Evolutionary conservation across 2,797 vertebrate species (phyloP), one percentile per base, ranked within the genome.

Genomic region (Acrocephalus scirpaceus): DNA sequence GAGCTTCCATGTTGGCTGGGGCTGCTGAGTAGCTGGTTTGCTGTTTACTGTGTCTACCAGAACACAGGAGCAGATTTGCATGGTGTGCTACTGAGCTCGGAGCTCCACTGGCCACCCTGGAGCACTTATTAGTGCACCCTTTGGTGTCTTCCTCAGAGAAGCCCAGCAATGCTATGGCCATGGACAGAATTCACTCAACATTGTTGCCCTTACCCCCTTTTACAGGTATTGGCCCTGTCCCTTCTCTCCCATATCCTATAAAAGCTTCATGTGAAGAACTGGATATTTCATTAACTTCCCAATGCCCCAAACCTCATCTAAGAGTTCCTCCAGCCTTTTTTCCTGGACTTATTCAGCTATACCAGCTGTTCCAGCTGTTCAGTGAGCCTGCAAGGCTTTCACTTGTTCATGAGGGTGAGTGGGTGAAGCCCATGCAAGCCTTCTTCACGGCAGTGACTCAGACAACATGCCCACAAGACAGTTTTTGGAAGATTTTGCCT

Each of bases 1-100:
- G 36, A 58, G 17, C 32, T 34, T 34, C n/a, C 0, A 0, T 64
- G 18, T 27, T 7, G 4, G 26, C 10, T n/a, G 50, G 21, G 5
- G 9, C 5, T 80, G 27, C 7, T 3, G 8, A 51, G 17, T 13
- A 22, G 13, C 14, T 30, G 25, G 1, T 40, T 87, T 75, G 61
- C 19, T 74, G 15, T n/a, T 71, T 77, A 1, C 36, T 44, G 13
- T 23, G 21, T 18, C 11, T 58, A 19, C 8, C 2, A 1, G 5
- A 57, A 54, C 11, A 22, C 62, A 75, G 74, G 9, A 84, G 13
- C 14, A 42, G 25, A 44, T 57, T 44, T 32, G 2, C 29, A 7
- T 2, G 11, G 29, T 22, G 8, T 32, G 16, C 8, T 58, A 6
- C 18, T 11, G 36, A 70, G 13, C 36, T 56, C 3, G 2, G 25